Conservation (phyloP, 2,113 vertebrate genomes). For the Polyodon spathula region DNA sequence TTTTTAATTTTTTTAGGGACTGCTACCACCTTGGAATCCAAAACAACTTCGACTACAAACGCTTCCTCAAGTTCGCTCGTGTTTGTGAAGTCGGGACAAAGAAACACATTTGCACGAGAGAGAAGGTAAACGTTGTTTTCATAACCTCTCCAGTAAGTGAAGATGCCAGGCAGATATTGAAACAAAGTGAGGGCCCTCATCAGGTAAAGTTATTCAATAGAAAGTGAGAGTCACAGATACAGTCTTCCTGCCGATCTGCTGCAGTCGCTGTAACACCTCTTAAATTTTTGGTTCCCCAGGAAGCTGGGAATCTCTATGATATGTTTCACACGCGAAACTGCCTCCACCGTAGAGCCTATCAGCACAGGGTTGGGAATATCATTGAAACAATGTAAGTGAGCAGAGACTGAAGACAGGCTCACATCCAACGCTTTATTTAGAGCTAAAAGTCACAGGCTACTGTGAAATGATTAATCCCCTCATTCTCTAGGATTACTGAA, state of each 20-base stretch:
- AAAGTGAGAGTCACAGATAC: too few relatives aligned
- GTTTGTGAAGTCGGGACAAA: slow-evolving; percentile 67
- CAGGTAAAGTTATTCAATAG: too few relatives aligned
- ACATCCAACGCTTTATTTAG: too few relatives aligned
- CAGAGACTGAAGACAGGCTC: too few relatives aligned
- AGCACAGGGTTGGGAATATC: slow-evolving; percentile 82
- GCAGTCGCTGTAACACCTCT: too few relatives aligned
- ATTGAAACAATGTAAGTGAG: slow-evolving; percentile 89
- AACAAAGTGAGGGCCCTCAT: too few relatives aligned
- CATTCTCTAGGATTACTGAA: slow-evolving; percentile 74
- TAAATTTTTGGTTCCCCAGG: slow-evolving; percentile 46
- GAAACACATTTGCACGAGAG: slow-evolving; percentile 78
- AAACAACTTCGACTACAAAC: slow-evolving; percentile 84
- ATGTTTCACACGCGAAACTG: slow-evolving; percentile 86
- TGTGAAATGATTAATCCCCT: too few relatives aligned
- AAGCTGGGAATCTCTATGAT: slow-evolving; percentile 83
- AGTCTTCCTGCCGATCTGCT: too few relatives aligned
- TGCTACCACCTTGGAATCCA: slow-evolving; percentile 87
- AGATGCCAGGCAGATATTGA: too few relatives aligned
- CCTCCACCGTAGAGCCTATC: slow-evolving; percentile 86
- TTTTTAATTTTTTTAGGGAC: slow-evolving; percentile 54
- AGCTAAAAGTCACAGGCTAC: too few relatives aligned
- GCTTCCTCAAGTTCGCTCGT: slow-evolving; percentile 78
- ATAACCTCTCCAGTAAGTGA: neutral
- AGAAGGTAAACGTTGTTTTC: slow-evolving; percentile 64